Conservation (phyloP, 2,888 invertebrate species). For the Phyllotreta cruciferae region DNA sequence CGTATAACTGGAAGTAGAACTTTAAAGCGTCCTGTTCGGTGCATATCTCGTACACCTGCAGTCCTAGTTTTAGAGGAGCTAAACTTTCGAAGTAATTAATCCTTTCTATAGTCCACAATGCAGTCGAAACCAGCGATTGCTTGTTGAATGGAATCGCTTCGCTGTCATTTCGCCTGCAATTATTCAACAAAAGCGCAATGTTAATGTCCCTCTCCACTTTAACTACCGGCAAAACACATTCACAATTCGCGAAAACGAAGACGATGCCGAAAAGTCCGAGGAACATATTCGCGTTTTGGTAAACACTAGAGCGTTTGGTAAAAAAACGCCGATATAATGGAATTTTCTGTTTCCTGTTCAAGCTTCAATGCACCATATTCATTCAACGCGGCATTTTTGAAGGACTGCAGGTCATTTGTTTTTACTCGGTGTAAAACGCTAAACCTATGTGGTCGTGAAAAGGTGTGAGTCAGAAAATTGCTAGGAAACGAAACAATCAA, state of each 20-base stretch:
- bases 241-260: slow-evolving; percentile 16
- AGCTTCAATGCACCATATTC: slow-evolving; percentile 48
- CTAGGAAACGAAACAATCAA: slow-evolving; percentile 54
- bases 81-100: slow-evolving; percentile 51
- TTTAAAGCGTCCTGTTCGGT: slow-evolving; percentile 50
- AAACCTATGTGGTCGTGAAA: slow-evolving; percentile 30
- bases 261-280: slow-evolving; percentile 25
- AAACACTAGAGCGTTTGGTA: slow-evolving; percentile 23
- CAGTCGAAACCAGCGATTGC: slow-evolving; percentile 50
- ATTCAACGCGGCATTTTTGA: slow-evolving; percentile 36
- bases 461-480: slow-evolving; percentile 48
- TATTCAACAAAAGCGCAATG: slow-evolving; percentile 50
- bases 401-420: slow-evolving; percentile 26
- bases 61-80: slow-evolving; percentile 47
- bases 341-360: slow-evolving; percentile 46
- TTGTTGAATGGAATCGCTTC: slow-evolving; percentile 36
- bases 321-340: slow-evolving; percentile 11
- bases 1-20: slow-evolving; percentile 50
- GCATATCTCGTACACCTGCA: slow-evolving; percentile 52
- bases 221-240: slow-evolving; percentile 38
- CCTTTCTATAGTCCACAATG: slow-evolving; percentile 54
- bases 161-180: slow-evolving; percentile 44
- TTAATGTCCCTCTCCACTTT: slow-evolving; percentile 49
- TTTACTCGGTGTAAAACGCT: slow-evolving; percentile 18
- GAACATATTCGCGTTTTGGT: slow-evolving; percentile 32